Evolutionary conservation across 2,113 vertebrate species (phyloP).

Genomic region (Dicaeum eximium): DNA sequence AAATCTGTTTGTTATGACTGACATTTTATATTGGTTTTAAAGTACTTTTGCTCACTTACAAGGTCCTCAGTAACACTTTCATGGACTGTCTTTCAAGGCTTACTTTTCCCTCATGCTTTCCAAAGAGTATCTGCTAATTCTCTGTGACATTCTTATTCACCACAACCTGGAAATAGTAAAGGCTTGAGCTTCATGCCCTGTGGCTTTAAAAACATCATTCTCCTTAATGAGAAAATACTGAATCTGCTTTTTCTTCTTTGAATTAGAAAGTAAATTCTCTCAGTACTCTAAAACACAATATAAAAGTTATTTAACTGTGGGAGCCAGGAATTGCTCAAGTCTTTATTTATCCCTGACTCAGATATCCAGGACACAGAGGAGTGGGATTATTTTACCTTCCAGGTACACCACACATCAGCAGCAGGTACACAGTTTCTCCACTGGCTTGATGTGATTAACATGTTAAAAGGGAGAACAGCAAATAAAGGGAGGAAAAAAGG

Average conservation of each 20-base stretch:
- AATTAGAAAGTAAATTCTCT: not conserved
- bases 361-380: not conserved
- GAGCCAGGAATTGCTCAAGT: not conserved
- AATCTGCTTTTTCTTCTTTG: not conserved
- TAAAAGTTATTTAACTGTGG: not conserved
- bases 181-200: not conserved
- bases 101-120: not conserved
- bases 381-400: not conserved
- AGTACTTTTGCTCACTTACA: not conserved
- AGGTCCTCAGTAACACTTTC: not conserved
- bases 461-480: not conserved
- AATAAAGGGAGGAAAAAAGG: not conserved
- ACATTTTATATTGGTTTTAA: slow-evolving; percentile 1
- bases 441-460: not conserved
- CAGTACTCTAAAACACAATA: not conserved
- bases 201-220: not conserved
- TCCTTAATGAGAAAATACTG: not conserved
- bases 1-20: not conserved
- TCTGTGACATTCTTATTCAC: not conserved
- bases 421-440: not conserved
- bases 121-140: not conserved
- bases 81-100: not conserved
- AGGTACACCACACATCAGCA: not conserved
- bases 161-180: not conserved
- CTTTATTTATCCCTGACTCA: not conserved